Percentiles rank a stretch among this genome's conserved stretches.
phyloP scores from a whole-genome alignment of 2,888 invertebrate species.

The Lasioglossum malachurum region DNA sequence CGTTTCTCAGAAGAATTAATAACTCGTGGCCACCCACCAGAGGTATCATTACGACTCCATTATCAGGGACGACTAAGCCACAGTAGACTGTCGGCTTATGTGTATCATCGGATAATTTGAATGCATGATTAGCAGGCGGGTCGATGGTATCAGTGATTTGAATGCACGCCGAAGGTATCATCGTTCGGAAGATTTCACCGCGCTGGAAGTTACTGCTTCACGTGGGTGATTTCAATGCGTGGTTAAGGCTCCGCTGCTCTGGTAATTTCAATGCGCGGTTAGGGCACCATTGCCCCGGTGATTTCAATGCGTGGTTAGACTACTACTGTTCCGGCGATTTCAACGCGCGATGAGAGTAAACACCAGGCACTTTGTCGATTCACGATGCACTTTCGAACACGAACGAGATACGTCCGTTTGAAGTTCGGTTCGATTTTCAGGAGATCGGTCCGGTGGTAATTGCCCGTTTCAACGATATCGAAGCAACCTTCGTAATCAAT shows the following conservation, averaged over 20 bases:
- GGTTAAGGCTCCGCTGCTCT: slow-evolving; percentile 6
- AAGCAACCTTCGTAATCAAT: slow-evolving; percentile 10
- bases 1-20: neutral
- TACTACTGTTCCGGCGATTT: slow-evolving; percentile 6
- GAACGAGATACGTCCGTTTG: neutral
- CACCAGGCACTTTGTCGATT: neutral
- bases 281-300: neutral
- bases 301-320: slow-evolving; percentile 11
- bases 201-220: neutral
- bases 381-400: neutral
- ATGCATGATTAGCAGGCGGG: slow-evolving; percentile 13
- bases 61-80: neutral
- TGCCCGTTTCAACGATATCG: neutral
- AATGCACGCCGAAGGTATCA: neutral
- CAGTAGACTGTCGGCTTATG: neutral
- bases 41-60: neutral
- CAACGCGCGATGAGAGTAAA: slow-evolving; percentile 5
- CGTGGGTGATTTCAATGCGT: slow-evolving; percentile 16
- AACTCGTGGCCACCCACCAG: neutral
- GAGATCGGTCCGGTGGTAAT: neutral
- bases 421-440: neutral
- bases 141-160: slow-evolving; percentile 1
- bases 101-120: slow-evolving; percentile 9
- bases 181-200: neutral
- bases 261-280: slow-evolving; percentile 1